Conservation (phyloP, 2,888 invertebrate species). For the Acheta domesticus region DNA sequence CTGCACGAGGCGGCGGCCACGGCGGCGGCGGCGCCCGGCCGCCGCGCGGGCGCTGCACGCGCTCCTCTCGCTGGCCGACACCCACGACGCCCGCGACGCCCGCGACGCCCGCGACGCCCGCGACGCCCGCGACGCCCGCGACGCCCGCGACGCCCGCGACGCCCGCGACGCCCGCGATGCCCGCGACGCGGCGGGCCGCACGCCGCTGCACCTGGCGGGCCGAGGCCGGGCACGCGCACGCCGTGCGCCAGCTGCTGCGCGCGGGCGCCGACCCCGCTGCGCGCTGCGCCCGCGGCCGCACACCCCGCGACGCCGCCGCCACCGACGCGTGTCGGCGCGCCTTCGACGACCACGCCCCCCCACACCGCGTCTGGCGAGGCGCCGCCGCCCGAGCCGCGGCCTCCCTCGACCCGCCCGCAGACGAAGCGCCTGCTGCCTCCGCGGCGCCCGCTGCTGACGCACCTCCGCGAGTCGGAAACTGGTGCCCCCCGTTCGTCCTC, state of each 20-base stretch:
- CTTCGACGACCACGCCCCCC: not conserved
- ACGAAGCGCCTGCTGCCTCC: no score
- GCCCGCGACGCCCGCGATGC: not conserved
- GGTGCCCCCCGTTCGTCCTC: no score
- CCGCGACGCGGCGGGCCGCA: not conserved
- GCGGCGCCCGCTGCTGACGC: no score
- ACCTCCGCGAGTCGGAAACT: no score
- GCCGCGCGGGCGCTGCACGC: no score
- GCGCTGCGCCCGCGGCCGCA: not conserved
- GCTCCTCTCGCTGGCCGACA: no score
- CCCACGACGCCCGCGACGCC: no score
- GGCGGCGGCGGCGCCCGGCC: not conserved
- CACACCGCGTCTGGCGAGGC: no score
- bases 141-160: not conserved
- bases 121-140: no score
- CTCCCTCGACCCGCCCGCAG: no score
- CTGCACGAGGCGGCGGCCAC: not conserved
- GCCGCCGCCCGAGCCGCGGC: no score
- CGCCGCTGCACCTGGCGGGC: not conserved
- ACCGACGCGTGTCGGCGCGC: not conserved
- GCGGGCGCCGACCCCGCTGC: not conserved
- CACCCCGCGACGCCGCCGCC: not conserved
- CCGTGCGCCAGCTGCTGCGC: not conserved
- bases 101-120: no score
- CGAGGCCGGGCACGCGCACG: not conserved